Percentiles rank a stretch among this genome's conserved stretches.
Evolutionary conservation across 92 coral and sea anemone species (phyloP).

Genomic region (Epizoanthus illoricatus): DNA sequence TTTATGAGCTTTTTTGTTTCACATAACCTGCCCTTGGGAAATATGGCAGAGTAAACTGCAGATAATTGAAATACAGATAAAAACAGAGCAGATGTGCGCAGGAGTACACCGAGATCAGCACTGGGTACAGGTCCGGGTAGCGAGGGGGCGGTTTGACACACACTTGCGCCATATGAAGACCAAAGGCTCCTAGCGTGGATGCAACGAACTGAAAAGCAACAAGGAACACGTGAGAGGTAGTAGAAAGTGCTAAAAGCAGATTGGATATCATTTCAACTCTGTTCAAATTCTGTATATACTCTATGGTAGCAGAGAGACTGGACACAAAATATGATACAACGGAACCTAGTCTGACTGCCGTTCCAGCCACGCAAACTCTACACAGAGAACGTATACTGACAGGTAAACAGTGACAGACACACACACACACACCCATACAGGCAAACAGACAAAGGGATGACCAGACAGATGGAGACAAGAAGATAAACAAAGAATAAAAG

Average conservation of each 20-base stretch:
- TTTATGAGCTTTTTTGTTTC: conserved; percentile 41
- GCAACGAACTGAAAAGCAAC: conserved; percentile 60
- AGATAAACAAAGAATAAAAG: too few species aligned
- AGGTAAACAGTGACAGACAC: too few species aligned
- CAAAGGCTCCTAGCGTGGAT: conserved; percentile 67
- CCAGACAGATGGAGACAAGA: too few species aligned
- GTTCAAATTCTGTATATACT: too few species aligned
- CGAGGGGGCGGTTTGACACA: conserved; percentile 66
- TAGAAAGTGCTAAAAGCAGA: too few species aligned
- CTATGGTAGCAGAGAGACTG: not conserved
- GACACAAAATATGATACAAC: not conserved
- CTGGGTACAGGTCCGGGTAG: conserved; percentile 93
- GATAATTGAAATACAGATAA: conserved; percentile 71
- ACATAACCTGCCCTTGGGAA: conserved; percentile 31
- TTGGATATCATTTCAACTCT: too few species aligned
- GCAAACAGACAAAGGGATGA: too few species aligned
- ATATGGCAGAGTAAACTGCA: conserved; percentile 77
- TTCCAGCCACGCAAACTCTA: too few species aligned
- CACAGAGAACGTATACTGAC: too few species aligned
- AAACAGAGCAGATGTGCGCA: conserved; percentile 78
- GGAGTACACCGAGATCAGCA: conserved; percentile 85
- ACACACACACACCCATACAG: too few species aligned
- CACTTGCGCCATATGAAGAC: conserved; percentile 67
- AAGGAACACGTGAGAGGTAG: not conserved
- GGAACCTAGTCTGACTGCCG: not conserved